Base-by-base conservation (phyloP, 2,113 vertebrate species). In the Xiphophorus hellerii region DNA sequence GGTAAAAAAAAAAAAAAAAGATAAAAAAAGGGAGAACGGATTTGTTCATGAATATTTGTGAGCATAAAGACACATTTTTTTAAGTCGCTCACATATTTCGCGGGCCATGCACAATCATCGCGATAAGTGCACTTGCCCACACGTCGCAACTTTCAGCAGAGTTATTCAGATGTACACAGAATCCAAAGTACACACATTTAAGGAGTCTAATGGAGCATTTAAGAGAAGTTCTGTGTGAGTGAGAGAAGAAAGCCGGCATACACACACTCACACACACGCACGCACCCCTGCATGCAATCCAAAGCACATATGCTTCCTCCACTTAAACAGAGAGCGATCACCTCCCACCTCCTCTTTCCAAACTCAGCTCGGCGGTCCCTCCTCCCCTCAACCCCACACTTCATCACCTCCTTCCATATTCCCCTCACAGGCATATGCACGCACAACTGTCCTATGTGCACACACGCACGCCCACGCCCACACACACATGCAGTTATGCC, bases 381-480 rank as follows among this genome's bases (percentile, higher is more conserved):
- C 78, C 66, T 89, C 78, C 68, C 82, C 81, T 82, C 84, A 81
- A 79, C 88, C 87, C 86, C 84, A 90, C 90, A 91, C 92, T 90
- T 92, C 90, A 91, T 91, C 92, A 92, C 88, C 92, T 91, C 89
- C 86, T 84, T 87, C 84, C 76, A 78, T 80, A 84, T 86, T 88
- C 90, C 84, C 81, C 17, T 80, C 71, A 27, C 70, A 54, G 51
- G 71, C 81, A 74, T 80, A 77, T 74, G 80, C 85, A 82, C 29
- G 61, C 78, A 77, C 63, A 10, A 30, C 67, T 17, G 29, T 42
- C 68, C 66, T 29, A 37, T 39, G 44, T 48, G 7, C 64, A 66
- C 33, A 35, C 17, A 33, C 30, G 22, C 62, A 65, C 63, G 14
- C 63, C 20, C 74, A 67, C 68, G 62, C 74, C 60, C 30, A 39